Percentiles rank a stretch among this genome's conserved stretches.
Conservation (phyloP, 2,797 vertebrate species). For the Etheostoma nigrum region DNA sequence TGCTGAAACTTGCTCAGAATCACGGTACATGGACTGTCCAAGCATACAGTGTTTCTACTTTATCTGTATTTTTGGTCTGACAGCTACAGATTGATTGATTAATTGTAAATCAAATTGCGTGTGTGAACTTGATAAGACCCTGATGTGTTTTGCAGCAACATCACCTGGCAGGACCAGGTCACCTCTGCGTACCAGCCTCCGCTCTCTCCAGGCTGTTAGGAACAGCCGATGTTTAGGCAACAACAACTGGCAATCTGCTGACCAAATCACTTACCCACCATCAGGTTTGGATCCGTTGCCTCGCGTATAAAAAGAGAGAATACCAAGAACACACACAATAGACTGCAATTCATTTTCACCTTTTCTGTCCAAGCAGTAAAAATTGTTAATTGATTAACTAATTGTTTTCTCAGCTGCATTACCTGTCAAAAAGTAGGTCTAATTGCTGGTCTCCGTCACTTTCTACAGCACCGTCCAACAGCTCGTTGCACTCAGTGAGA, state of each 20-base stretch:
- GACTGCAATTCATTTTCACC: neutral
- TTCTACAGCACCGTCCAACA: constrained; percentile 21
- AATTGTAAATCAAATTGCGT: neutral
- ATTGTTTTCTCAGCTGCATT: constrained; percentile 44
- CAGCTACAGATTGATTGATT: neutral
- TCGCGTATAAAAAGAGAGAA: neutral
- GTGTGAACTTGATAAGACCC: constrained; percentile 1
- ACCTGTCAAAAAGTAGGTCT: constrained; percentile 12
- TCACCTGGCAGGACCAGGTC: constrained; percentile 74
- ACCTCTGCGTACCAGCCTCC: constrained; percentile 82
- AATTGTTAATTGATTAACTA: too few relatives aligned
- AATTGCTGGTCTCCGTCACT: constrained; percentile 19
- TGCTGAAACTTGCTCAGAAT: constrained; percentile 82
- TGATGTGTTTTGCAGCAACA: constrained; percentile 39
- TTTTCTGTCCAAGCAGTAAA: neutral
- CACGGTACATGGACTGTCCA: constrained; percentile 75
- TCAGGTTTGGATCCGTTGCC: constrained; percentile 48
- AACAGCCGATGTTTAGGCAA: constrained; percentile 86
- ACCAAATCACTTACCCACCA: constrained; percentile 51
- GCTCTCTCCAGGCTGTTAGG: constrained; percentile 85
- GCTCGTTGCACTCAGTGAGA: constrained; percentile 5
- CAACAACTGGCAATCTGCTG: constrained; percentile 72
- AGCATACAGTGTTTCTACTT: neutral
- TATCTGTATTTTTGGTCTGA: neutral
- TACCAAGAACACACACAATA: neutral